These are phyloP conservation scores for Alcedo atthis DNA, from an alignment of 2,797 vertebrate genomes.

Conservation along the genomic window DNA sequence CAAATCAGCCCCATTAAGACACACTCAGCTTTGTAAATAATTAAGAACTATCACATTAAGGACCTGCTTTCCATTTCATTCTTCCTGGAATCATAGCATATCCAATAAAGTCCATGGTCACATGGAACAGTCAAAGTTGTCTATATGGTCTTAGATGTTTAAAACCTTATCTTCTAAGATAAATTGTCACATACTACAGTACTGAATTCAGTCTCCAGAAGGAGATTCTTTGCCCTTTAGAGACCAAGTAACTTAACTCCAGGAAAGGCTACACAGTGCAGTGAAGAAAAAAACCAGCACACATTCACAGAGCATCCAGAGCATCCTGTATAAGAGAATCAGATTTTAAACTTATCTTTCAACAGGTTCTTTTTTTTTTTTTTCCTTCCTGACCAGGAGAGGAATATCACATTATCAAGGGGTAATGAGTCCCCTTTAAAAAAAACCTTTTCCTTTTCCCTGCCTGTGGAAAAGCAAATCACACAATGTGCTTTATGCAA, in stretches of 20 bases:
- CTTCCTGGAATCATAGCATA: slow-evolving; percentile 56
- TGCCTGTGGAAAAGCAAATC: background rate
- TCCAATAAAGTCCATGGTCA: background rate
- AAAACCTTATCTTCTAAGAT: background rate
- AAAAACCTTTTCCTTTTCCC: no score
- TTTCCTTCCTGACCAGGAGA: background rate
- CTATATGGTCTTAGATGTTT: background rate
- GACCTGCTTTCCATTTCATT: slow-evolving; percentile 13
- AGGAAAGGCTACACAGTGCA: background rate
- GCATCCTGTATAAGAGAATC: background rate
- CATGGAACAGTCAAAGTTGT: background rate
- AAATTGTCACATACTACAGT: background rate
- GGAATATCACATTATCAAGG: background rate
- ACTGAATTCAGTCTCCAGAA: background rate
- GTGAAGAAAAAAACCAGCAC: background rate
- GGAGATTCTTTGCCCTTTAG: background rate
- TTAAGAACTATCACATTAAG: slow-evolving; percentile 69
- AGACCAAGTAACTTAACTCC: background rate
- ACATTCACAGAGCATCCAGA: background rate
- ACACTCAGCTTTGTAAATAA: slow-evolving; percentile 78
- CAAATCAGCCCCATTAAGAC: slow-evolving; percentile 72
- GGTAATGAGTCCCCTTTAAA: no score
- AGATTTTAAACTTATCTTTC: background rate
- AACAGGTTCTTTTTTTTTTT: background rate
- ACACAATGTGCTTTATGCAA: background rate